Evolutionary conservation across 2,888 invertebrate species (phyloP).

Genomic region (Quadroppia sp.): DNA sequence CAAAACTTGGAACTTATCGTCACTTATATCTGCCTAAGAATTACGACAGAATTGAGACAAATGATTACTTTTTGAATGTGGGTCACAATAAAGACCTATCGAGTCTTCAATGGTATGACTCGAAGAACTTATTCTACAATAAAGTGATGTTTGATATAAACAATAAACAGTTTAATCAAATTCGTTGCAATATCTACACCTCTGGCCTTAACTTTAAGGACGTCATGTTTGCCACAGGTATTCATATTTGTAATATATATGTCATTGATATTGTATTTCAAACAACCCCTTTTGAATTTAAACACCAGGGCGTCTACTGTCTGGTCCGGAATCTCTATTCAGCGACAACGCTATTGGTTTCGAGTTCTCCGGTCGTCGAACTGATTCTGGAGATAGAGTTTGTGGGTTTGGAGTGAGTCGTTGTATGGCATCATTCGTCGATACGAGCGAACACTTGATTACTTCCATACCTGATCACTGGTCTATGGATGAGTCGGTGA

Average conservation of each 20-base stretch:
- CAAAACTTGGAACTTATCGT: conserved; percentile 49
- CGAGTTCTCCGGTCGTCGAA: conserved; percentile 77
- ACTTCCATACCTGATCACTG: conserved; percentile 72
- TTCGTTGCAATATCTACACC: conserved; percentile 51
- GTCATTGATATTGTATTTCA: too few species aligned
- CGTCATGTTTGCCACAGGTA: conserved; percentile 94
- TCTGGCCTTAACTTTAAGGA: conserved; percentile 58
- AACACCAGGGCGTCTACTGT: conserved; percentile 61
- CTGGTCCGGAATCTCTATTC: conserved; percentile 43
- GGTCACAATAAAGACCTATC: conserved; percentile 89
- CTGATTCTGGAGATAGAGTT: conserved; percentile 67
- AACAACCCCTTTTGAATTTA: too few species aligned
- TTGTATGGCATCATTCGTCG: conserved; percentile 80
- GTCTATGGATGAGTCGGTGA: conserved; percentile 86
- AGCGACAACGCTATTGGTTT: conserved; percentile 89
- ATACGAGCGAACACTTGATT: conserved; percentile 63
- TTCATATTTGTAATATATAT: too few species aligned
- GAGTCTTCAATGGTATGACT: conserved; percentile 85
- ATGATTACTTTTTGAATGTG: conserved; percentile 90
- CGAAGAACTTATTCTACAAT: background rate
- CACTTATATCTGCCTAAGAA: conserved; percentile 16
- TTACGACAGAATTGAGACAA: conserved; percentile 11
- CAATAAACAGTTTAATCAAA: conserved; percentile 17
- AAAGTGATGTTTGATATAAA: too few species aligned
- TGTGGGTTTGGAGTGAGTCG: conserved; percentile 91